Conservation (phyloP, 2,888 invertebrate species). For the Nomada flava region DNA sequence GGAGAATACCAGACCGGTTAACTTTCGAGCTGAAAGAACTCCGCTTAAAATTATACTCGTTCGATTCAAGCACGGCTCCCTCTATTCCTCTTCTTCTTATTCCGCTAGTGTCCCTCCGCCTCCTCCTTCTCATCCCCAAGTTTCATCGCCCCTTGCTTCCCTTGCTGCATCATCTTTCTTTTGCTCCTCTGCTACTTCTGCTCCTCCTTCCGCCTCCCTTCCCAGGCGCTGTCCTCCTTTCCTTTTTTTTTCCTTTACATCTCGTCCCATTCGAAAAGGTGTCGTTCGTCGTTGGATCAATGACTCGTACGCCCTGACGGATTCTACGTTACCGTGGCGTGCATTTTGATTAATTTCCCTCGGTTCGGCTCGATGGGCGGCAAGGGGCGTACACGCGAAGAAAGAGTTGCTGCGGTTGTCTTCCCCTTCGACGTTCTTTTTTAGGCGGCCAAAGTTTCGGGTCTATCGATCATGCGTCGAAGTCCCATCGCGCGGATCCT, state of each 20-base stretch:
- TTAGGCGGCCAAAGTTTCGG: constrained; percentile 19
- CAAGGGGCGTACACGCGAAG: constrained; percentile 11
- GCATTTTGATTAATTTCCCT: constrained; percentile 66
- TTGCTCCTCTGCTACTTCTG: constrained; percentile 20
- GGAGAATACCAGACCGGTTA: constrained; percentile 75
- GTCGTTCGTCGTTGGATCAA: constrained; percentile 59
- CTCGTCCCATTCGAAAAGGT: constrained; percentile 31
- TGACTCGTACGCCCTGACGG: constrained; percentile 58
- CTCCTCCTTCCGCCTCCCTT: constrained; percentile 25
- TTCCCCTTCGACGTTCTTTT: constrained; percentile 19
- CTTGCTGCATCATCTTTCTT: constrained; percentile 5
- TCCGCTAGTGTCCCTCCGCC: constrained; percentile 45
- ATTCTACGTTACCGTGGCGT: constrained; percentile 61
- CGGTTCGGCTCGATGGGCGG: constrained; percentile 27
- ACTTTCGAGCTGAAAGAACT: constrained; percentile 75
- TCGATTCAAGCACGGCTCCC: constrained; percentile 73
- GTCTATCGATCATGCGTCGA: constrained; percentile 54
- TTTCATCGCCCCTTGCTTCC: neutral
- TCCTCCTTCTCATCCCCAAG: constrained; percentile 1
- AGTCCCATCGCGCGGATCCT: constrained; percentile 10
- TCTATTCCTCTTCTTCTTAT: constrained; percentile 62
- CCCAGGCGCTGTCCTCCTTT: neutral
- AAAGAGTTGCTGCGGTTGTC: constrained; percentile 36
- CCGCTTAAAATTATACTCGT: constrained; percentile 77
- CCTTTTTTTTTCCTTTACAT: neutral